A percentile compares a stretch with the other conserved stretches of the same genome.
These are phyloP conservation scores for Eulemur coronatus DNA, from an alignment of 2,797 vertebrate species.

Conservation along the genomic window DNA sequence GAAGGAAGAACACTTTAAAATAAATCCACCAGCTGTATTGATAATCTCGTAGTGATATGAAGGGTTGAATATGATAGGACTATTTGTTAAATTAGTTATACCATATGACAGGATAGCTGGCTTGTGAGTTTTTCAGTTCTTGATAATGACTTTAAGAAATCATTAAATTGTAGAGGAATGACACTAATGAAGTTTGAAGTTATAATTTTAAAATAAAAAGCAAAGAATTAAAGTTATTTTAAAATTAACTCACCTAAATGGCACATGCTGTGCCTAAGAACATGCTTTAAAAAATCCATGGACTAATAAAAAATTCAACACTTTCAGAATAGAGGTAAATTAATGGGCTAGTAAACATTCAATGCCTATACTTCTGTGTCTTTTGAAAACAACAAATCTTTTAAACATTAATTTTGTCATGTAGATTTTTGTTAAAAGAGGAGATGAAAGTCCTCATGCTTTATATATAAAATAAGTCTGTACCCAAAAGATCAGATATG, in stretches of 20 bases:
- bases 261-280: background rate
- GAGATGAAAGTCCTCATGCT: background rate
- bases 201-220: slow-evolving; percentile 52
- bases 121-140: slow-evolving; percentile 31
- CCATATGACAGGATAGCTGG: slow-evolving; percentile 53
- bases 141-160: slow-evolving; percentile 59
- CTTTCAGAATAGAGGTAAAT: background rate
- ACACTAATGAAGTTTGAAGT: slow-evolving; percentile 46
- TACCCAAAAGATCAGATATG: background rate
- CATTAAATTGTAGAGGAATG: slow-evolving; percentile 45
- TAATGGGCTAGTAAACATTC: background rate
- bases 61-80: slow-evolving; percentile 57
- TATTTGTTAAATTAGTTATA: slow-evolving; percentile 71
- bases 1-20: slow-evolving; percentile 77
- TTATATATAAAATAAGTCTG: background rate
- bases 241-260: slow-evolving; percentile 56
- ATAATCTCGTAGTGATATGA: slow-evolving; percentile 65
- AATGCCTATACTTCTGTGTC: background rate
- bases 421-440: background rate
- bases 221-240: slow-evolving; percentile 44
- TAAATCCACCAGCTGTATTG: slow-evolving; percentile 79
- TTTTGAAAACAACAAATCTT: background rate
- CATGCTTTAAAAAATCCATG: background rate
- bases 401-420: background rate
- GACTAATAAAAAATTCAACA: background rate